Evolutionary conservation across 2,888 invertebrate species (phyloP).

Genomic region (Drosophila dives): DNA sequence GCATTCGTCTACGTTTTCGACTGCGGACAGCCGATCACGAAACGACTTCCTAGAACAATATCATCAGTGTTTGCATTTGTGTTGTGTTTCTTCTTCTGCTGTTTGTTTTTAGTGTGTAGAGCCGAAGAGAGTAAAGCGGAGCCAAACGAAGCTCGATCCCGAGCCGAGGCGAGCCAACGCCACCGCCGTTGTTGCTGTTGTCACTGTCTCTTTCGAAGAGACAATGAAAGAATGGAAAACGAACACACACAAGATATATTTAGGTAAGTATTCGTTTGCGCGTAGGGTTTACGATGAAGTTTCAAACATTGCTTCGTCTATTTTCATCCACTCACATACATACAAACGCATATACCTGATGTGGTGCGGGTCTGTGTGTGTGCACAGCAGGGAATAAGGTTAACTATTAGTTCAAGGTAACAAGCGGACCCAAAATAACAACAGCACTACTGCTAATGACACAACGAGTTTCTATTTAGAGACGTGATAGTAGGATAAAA

Average conservation of each 20-base stretch:
- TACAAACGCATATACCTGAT: conserved; percentile 17
- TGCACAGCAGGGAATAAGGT: conserved; percentile 64
- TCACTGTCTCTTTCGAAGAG: conserved; percentile 31
- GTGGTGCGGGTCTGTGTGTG: conserved; percentile 30
- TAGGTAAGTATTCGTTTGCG: conserved; percentile 1
- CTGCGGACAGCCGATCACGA: conserved; percentile 15
- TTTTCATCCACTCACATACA: conserved; percentile 9
- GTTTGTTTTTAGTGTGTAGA: not conserved
- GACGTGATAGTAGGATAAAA: conserved; percentile 66
- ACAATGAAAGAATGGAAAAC: conserved; percentile 18
- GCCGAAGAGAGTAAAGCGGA: not conserved
- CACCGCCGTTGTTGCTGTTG: not conserved
- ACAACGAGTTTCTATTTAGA: conserved; percentile 77
- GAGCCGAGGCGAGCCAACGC: not conserved
- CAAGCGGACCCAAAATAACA: conserved; percentile 51
- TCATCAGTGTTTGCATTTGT: conserved; percentile 1
- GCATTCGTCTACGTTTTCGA: not conserved
- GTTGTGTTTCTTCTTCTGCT: conserved; percentile 1
- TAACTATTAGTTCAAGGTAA: conserved; percentile 77
- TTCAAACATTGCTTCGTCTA: conserved; percentile 16
- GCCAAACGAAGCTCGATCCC: not conserved
- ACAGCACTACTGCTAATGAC: conserved; percentile 62
- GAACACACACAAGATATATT: conserved; percentile 4
- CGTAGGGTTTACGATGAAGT: conserved; percentile 21
- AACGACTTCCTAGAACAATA: conserved; percentile 43